Base-by-base conservation (phyloP, 2,797 vertebrate genomes). In the Acrocephalus scirpaceus region DNA sequence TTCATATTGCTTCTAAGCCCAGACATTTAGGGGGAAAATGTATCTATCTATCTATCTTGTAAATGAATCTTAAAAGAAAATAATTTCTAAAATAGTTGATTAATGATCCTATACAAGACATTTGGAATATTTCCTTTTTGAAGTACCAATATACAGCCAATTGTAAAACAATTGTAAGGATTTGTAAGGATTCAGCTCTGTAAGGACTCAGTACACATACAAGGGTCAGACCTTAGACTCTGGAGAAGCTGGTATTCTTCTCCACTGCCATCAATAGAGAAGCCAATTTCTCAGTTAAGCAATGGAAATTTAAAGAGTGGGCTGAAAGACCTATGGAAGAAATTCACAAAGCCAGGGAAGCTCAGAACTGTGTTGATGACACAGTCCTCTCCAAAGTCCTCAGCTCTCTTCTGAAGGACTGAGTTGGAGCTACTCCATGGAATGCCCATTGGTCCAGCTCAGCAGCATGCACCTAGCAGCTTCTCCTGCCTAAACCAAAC, bases 41-140 rank as follows among this genome's bases (percentile, higher is more conserved):
- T 13, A 29, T 95, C 44, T 30, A 88, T 38, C 22, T 9, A 16
- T 67, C 71, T 64, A 79, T 54, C 80, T 83, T 0, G 0, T 74
- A 86, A 96, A 95, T 64, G 57, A 29, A 50, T 78, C 91, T 92
- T 94, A 58, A 86, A 91, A 90, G 66, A 92, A 96, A 97, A 94
- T 26, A 54, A 34, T 62, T 83, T 74, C 40, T 40, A 67, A 89
- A 85, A 77, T 54, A 70, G 11, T 19, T 51, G 21, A 69, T 91
- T 77, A 82, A 71, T 83, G 54, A 77, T 30, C 20, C 53, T 61
- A 23, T 44, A 61, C 11, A 47, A 70, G 16, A 26, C 0, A 0
- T 54, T 70, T 40, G 16, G 18, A 77, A 53, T 47, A 12, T n/a
- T 84, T 85, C 27, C 32, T 81, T 65, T 75, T 78, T 30, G 36